A percentile compares a stretch with the other conserved stretches of the same genome.
Evolutionary conservation across 2,888 invertebrate genomes (phyloP).

Genomic region (Thera obeliscata): DNA sequence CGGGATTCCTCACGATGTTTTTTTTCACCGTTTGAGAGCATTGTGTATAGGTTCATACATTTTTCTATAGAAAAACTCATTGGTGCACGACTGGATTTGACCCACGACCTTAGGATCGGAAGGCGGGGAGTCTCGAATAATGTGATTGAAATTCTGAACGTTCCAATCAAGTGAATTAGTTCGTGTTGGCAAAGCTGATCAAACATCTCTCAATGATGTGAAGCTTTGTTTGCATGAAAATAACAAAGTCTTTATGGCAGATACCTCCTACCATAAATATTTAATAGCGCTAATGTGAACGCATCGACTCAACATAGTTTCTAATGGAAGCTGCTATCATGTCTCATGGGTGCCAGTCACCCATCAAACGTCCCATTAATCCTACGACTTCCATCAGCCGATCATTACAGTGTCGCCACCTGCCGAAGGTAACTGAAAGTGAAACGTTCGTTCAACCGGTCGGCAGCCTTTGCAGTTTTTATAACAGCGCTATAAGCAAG

Average conservation of each 20-base stretch:
- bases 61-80: too few relatives aligned
- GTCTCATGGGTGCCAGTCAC: constrained; percentile 32
- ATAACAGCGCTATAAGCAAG: constrained; percentile 16
- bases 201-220: constrained; percentile 4
- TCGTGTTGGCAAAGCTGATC: constrained; percentile 21
- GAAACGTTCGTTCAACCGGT: constrained; percentile 68
- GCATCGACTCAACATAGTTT: constrained; percentile 11
- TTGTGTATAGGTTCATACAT: too few relatives aligned
- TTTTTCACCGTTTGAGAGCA: too few relatives aligned
- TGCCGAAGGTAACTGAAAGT: constrained; percentile 66
- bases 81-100: too few relatives aligned
- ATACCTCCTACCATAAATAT: background rate
- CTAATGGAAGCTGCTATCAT: constrained; percentile 20
- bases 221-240: background rate
- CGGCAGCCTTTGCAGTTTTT: constrained; percentile 41
- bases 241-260: too few relatives aligned
- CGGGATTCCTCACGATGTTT: too few relatives aligned
- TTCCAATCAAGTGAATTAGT: background rate
- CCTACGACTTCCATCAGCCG: constrained; percentile 47
- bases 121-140: too few relatives aligned
- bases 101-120: too few relatives aligned
- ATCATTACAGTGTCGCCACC: constrained; percentile 65
- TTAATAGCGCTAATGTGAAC: constrained; percentile 20
- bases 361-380: constrained; percentile 25
- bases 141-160: too few relatives aligned